These are phyloP conservation scores for Ganaspis brasiliensis DNA, from an alignment of 2,888 invertebrate genomes.

Conservation along the genomic window DNA sequence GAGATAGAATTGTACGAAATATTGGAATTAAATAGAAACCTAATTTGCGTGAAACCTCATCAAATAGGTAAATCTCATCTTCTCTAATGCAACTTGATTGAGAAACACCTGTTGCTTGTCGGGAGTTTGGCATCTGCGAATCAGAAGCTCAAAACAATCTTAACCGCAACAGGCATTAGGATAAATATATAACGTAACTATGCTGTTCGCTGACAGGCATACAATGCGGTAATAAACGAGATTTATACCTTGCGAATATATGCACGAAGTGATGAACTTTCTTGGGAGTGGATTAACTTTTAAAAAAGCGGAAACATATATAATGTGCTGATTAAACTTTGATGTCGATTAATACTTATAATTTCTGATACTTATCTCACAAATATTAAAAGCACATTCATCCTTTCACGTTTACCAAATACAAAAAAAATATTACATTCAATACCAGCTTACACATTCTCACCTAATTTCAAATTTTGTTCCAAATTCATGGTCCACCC, in stretches of 20 bases:
- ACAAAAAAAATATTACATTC: no score
- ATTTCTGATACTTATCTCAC: no score
- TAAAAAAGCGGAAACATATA: background rate
- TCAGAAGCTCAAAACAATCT: slow-evolving; percentile 27
- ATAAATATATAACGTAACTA: slow-evolving; percentile 29
- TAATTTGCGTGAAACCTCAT: slow-evolving; percentile 6
- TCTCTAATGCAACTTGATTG: background rate
- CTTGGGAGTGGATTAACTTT: background rate
- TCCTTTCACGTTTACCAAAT: no score
- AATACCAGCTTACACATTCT: no score
- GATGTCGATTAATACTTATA: slow-evolving; percentile 3
- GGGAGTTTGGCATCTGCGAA: slow-evolving; percentile 12
- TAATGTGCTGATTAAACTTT: slow-evolving; percentile 1
- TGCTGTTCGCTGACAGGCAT: background rate
- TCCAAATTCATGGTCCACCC: no score
- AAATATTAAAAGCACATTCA: no score
- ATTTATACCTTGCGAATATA: slow-evolving; percentile 8
- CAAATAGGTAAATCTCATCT: background rate
- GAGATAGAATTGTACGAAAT: background rate
- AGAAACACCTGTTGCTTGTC: slow-evolving; percentile 21
- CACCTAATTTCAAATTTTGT: no score
- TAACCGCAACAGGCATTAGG: slow-evolving; percentile 13
- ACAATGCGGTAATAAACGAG: slow-evolving; percentile 28
- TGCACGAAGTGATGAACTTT: background rate
- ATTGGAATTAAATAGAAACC: background rate